Base-by-base conservation (phyloP, 2,113 vertebrate species). In the Astur gentilis region DNA sequence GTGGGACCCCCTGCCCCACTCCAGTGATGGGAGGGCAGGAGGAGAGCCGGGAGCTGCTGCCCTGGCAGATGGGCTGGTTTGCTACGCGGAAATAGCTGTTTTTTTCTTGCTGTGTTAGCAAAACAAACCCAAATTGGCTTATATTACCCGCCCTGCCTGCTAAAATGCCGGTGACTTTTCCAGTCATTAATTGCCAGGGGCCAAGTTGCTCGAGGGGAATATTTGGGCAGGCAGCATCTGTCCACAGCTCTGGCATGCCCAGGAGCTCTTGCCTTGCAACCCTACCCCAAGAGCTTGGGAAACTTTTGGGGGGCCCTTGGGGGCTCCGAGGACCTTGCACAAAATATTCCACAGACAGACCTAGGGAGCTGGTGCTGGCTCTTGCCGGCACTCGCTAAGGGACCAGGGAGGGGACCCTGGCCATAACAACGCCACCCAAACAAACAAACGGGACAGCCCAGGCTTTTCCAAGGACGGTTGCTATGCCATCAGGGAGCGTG, bases 371-470 rank as follows among this genome's bases (percentile, higher is more conserved):
- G 64, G 32, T 21, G 57, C 52, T 93, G 76, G 42, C 58, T 72
- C 67, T 52, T 69, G 66, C 47, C 0, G 0, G 23, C 3, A 11
- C 42, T 55, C 1, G 2, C 62, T 25, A 13, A 75, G 49, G 57
- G 26, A 45, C 23, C 1, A 1, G 75, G 58, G 42, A 79, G 34
- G 85, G 54, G 36, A 76, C 34, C 54, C n/a, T 58, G 78, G 19
- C 75, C 57, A 6, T 89, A 61, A 89, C 88, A 94, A 55, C 69
- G 2, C 2, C 71, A 73, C 85, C 66, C 88, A 97, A 96, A 91
- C 88, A 97, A 97, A 96, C 75, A 91, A 13, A 47, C 0, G 60
- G 47, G 67, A 17, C 31, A 67, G 67, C 79, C 77, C 75, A 44
- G 72, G 60, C 82, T 94, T 78, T 73, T 13, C 0, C 0, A 2